Percentiles rank a stretch among this genome's conserved stretches.
phyloP scores from a whole-genome alignment of 2,888 invertebrate species.

The Drosophila mimica region DNA sequence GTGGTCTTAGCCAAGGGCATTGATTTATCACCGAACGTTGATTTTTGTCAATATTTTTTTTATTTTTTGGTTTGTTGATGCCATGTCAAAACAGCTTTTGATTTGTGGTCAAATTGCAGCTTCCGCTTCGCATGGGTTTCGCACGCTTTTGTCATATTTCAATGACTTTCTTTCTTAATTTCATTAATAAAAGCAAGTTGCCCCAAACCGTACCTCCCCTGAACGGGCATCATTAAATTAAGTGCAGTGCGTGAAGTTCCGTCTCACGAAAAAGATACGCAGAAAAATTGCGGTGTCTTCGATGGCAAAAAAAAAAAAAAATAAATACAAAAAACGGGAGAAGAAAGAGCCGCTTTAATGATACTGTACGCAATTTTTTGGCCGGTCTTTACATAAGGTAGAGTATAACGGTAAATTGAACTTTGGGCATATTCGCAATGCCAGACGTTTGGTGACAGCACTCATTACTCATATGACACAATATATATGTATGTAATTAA shows the following conservation, averaged over 20 bases:
- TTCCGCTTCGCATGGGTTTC: constrained; percentile 69
- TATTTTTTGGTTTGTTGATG: not conserved
- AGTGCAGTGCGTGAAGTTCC: constrained; percentile 60
- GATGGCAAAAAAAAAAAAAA: constrained; percentile 18
- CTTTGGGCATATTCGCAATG: not conserved
- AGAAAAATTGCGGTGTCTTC: constrained; percentile 23
- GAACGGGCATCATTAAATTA: constrained; percentile 62
- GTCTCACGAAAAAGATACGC: constrained; percentile 48
- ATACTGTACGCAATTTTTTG: constrained; percentile 34
- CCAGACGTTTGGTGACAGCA: not conserved
- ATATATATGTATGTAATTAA: not conserved
- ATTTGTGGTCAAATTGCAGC: constrained; percentile 28
- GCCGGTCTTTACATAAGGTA: constrained; percentile 8
- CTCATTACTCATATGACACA: not conserved
- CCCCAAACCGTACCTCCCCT: not conserved
- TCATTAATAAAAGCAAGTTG: constrained; percentile 61
- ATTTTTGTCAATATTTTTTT: constrained; percentile 11
- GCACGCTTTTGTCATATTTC: constrained; percentile 64
- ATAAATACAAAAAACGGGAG: not conserved
- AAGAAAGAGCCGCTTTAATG: constrained; percentile 25
- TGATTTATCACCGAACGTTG: constrained; percentile 42
- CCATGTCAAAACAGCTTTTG: constrained; percentile 29
- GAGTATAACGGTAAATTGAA: not conserved
- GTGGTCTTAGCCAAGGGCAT: constrained; percentile 53
- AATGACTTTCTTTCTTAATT: constrained; percentile 73